A percentile compares a stretch with the other conserved stretches of the same genome.
These are phyloP conservation scores for Lutraria rhynchaena DNA, from an alignment of 1,140 invertebrate genomes.

Conservation along the genomic window DNA sequence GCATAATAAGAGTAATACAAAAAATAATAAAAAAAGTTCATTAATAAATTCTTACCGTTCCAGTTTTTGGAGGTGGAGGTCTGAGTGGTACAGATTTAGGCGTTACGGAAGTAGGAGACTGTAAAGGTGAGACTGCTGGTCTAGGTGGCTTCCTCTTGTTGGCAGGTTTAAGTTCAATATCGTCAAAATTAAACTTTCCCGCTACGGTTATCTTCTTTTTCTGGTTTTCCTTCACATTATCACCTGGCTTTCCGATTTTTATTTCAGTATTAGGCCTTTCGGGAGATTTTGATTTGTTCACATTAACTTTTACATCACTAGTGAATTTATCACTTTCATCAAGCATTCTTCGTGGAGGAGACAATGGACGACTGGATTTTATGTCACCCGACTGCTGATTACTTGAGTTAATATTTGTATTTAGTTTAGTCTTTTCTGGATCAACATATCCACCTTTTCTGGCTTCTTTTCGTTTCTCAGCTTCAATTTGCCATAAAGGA, in stretches of 20 bases:
- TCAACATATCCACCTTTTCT: slow-evolving; percentile 56
- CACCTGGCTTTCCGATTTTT: not conserved
- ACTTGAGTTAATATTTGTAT: slow-evolving; percentile 13
- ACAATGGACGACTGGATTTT: not conserved
- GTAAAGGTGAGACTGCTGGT: slow-evolving; percentile 2
- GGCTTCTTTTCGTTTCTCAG: slow-evolving; percentile 51
- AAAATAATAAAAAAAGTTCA: too few species aligned
- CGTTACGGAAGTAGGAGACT: not conserved
- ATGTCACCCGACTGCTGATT: not conserved
- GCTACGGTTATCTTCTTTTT: slow-evolving; percentile 46
- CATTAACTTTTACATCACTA: not conserved
- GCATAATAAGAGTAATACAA: too few species aligned
- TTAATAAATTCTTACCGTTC: slow-evolving; percentile 25
- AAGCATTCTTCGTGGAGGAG: not conserved
- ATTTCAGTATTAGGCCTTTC: slow-evolving; percentile 21
- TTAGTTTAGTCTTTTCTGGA: slow-evolving; percentile 43
- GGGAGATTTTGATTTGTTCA: not conserved
- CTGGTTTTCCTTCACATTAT: slow-evolving; percentile 18
- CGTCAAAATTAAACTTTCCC: slow-evolving; percentile 47
- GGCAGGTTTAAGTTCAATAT: slow-evolving; percentile 3
- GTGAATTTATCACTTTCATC: slow-evolving; percentile 22
- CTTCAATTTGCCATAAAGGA: slow-evolving; percentile 51
- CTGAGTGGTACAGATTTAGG: slow-evolving; percentile 11
- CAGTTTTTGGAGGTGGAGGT: slow-evolving; percentile 37
- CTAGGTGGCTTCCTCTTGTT: slow-evolving; percentile 25